A percentile compares a stretch with the other conserved stretches of the same genome.
phyloP scores from a whole-genome alignment of 2,113 vertebrate species.

The Thunnus thynnus region DNA sequence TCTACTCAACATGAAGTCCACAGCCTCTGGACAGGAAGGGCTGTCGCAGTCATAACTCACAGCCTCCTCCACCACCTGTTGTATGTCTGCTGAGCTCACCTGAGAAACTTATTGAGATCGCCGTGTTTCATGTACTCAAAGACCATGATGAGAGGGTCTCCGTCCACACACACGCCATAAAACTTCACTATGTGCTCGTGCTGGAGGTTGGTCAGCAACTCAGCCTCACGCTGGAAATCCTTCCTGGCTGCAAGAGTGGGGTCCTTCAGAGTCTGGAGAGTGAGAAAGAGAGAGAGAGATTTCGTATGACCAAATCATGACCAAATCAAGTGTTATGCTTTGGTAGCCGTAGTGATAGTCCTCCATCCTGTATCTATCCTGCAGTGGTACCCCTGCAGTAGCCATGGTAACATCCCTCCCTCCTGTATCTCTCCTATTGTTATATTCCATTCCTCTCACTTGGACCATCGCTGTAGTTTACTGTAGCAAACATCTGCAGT shows the following conservation, averaged over 20 bases:
- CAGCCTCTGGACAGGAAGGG: not conserved
- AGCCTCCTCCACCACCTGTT: not conserved
- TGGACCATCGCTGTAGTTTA: not conserved
- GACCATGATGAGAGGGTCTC: constrained; percentile 98
- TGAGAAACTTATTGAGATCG: constrained; percentile 98
- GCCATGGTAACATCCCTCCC: not conserved
- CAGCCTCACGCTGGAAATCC: constrained; percentile 96
- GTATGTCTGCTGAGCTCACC: constrained; percentile 78
- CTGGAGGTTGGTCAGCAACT: constrained; percentile 96
- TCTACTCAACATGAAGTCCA: too few species aligned
- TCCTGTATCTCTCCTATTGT: not conserved
- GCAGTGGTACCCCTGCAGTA: not conserved
- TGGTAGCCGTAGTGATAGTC: not conserved
- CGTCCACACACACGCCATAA: constrained; percentile 97
- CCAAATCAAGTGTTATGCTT: not conserved
- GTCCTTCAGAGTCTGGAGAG: constrained; percentile 92
- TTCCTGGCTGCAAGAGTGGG: constrained; percentile 96
- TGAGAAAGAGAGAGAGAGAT: not conserved
- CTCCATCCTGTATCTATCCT: not conserved
- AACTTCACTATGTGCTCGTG: constrained; percentile 98
- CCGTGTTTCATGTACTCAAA: constrained; percentile 99
- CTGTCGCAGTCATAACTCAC: not conserved
- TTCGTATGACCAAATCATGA: not conserved
- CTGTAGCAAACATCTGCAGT: not conserved
- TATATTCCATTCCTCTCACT: not conserved